Evolutionary conservation across 2,888 invertebrate genomes (phyloP), one percentile per base, ranked within the genome.

Genomic region (Scaptomyza reducta): DNA sequence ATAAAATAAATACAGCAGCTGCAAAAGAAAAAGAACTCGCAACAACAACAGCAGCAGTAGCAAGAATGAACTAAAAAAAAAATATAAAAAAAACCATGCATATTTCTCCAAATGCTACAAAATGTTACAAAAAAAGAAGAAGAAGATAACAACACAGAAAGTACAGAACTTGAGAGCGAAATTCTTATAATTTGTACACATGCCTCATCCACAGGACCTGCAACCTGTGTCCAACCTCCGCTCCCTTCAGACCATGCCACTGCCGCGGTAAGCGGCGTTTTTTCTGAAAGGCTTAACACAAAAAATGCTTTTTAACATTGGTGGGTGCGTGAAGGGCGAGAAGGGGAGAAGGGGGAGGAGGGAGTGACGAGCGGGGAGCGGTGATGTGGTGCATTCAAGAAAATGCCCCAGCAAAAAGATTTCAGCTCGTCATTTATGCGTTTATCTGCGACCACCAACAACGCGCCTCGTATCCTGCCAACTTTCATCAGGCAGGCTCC

Each of bases 401-500:
- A 83, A 87, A 81, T 76, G 85, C 79, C 53, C 69, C 56, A 59
- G 83, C 64, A 80, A 70, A 76, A 70, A 87, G 88, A 84, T 83
- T 84, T 84, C 67, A 81, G 80, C 84, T 84, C 88, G 88, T 88
- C 84, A 84, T 84, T 84, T 84, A 84, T 84, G 84, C 84, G 88
- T 84, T 84, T 84, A 84, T 84, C 84, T 84, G 68, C 71, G 71
- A 61, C 82, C 79, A 69, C 70, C 80, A 85, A 73, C 73, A 83
- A 79, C 66, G 77, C 72, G 69, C 63, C 63, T 57, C 69, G 77
- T 14, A 14, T 14, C 38, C 14, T 74, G 69, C 70, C 66, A 70
- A 77, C 51, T 72, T 62, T 55, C 57, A 22, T 5, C 27, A 27
- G 13, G 46, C 45, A 46, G 41, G 27, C 51, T 11, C 62, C 41